Evolutionary conservation across 2,888 invertebrate species (phyloP).

Genomic region (Cheilosia scutellata): DNA sequence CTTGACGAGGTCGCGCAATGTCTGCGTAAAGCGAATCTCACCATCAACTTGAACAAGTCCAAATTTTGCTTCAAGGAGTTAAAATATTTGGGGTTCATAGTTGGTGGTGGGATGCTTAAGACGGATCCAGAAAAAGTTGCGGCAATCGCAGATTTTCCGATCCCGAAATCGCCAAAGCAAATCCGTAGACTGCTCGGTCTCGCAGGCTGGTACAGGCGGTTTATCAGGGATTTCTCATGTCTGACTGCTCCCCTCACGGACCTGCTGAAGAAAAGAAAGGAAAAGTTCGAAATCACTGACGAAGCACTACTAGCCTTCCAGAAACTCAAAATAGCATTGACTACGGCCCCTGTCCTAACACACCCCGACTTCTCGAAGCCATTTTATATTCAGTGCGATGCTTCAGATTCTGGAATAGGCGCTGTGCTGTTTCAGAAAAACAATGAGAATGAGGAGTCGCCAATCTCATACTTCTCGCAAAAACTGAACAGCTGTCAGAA

Average conservation of each 20-base stretch:
- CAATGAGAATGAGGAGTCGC: not conserved
- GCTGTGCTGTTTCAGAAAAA: not conserved
- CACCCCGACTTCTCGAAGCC: conserved; percentile 50
- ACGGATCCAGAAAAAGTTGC: conserved; percentile 16
- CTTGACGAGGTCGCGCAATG: conserved; percentile 27
- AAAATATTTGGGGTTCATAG: too few species aligned
- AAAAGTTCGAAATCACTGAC: conserved; percentile 38
- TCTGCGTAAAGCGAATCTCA: too few species aligned
- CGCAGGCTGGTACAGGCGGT: not conserved
- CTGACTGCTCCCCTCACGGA: too few species aligned
- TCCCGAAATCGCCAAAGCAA: too few species aligned
- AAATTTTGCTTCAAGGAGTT: too few species aligned
- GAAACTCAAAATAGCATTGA: conserved; percentile 39
- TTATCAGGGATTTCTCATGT: not conserved
- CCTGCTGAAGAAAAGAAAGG: too few species aligned
- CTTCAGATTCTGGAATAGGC: not conserved
- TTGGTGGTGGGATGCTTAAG: conserved; percentile 20
- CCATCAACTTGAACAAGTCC: too few species aligned
- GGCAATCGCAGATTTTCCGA: conserved; percentile 1
- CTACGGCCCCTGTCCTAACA: conserved; percentile 56
- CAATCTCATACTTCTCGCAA: not conserved
- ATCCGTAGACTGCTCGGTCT: not conserved
- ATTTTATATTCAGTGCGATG: conserved; percentile 51
- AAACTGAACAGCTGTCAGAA: not conserved
- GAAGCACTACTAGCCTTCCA: conserved; percentile 50